Conservation (phyloP, 2,888 invertebrate species). For the Luperina nickerlii region DNA sequence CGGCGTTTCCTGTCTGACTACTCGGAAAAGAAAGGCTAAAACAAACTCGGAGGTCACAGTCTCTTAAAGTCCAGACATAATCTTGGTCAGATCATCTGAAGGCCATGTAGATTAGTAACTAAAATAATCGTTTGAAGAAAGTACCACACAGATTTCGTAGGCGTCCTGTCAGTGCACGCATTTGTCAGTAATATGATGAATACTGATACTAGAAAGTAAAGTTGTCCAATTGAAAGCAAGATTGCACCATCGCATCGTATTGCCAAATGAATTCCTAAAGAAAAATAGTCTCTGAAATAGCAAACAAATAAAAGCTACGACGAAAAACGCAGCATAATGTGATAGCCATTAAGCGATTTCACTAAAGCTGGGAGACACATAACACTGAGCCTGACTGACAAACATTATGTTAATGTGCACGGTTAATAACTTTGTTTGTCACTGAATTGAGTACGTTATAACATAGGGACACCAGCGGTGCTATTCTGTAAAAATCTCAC, state of each 20-base stretch:
- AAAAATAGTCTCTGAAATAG: background rate
- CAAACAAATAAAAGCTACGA: slow-evolving; percentile 40
- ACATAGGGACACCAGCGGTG: background rate
- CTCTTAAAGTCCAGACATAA: background rate
- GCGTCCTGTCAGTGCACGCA: background rate
- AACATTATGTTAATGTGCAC: slow-evolving; percentile 39
- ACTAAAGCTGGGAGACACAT: slow-evolving; percentile 52
- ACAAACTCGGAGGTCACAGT: background rate
- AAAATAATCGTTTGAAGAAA: background rate
- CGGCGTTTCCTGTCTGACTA: background rate
- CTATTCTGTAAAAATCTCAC: too few relatives aligned
- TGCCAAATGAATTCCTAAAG: background rate
- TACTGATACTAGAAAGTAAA: background rate
- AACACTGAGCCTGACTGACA: slow-evolving; percentile 24
- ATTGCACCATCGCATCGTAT: background rate
- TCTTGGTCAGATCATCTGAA: too few relatives aligned
- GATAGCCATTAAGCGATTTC: slow-evolving; percentile 26
- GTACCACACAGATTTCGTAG: background rate
- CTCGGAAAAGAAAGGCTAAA: background rate
- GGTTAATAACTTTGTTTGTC: slow-evolving; percentile 44
- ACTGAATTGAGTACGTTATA: background rate
- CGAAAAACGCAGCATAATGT: slow-evolving; percentile 50
- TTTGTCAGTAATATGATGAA: background rate
- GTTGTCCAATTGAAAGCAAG: background rate
- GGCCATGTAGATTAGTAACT: background rate